Percentiles rank a stretch among this genome's conserved stretches.
phyloP scores from a whole-genome alignment of 2,797 vertebrate species.

The Picus viridis region DNA sequence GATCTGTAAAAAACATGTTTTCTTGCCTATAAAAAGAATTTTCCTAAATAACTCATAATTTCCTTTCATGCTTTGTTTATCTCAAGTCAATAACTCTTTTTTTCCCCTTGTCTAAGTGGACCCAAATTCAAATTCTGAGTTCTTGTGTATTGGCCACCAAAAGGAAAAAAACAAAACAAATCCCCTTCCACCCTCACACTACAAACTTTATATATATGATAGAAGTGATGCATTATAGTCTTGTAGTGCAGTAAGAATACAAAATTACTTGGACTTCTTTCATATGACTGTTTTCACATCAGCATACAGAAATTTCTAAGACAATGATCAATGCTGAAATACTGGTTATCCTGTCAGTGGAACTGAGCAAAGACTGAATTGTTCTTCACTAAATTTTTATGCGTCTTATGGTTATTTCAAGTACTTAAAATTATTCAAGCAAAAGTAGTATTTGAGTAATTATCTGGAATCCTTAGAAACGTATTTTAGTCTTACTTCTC shows the following conservation, averaged over 20 bases:
- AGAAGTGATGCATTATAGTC: neutral
- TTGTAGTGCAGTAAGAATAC: neutral
- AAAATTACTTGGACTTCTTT: neutral
- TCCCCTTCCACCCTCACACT: neutral
- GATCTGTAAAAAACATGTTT: neutral
- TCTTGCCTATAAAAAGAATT: neutral
- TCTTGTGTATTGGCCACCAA: neutral
- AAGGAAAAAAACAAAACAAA: neutral
- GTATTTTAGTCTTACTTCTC: neutral
- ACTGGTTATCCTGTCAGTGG: neutral
- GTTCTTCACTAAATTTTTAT: neutral
- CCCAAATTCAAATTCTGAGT: neutral
- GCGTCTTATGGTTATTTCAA: neutral
- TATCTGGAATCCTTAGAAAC: neutral
- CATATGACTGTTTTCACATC: neutral
- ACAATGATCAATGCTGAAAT: neutral
- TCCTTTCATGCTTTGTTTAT: neutral
- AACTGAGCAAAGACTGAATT: neutral
- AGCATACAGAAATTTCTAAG: neutral
- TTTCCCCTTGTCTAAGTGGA: neutral
- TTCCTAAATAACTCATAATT: neutral
- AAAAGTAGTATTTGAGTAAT: neutral
- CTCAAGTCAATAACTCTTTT: neutral
- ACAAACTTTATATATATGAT: neutral
- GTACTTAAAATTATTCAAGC: neutral